A percentile compares a stretch with the other conserved stretches of the same genome.
Conservation (phyloP, 1,140 invertebrate species). For the Heliothis virescens region DNA sequence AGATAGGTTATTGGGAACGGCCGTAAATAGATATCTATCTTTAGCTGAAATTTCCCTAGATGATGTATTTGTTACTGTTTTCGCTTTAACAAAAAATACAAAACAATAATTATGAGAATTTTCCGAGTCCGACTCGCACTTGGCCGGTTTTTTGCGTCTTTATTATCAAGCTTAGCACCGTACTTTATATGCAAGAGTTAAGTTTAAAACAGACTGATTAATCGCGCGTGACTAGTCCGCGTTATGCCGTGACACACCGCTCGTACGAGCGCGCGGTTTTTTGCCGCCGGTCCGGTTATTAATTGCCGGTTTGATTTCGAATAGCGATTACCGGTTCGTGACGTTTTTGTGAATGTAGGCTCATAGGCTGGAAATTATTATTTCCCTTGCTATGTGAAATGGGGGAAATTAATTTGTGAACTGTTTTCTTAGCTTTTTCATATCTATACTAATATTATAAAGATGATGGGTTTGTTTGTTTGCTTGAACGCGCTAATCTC, state of each 20-base stretch:
- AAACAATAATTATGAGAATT: no score
- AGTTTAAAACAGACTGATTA: constrained; percentile 1
- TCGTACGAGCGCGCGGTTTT: not conserved
- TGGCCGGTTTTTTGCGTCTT: no score
- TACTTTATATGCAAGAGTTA: not conserved
- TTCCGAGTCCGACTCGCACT: no score
- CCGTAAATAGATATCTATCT: no score
- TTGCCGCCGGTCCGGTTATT: constrained; percentile 1
- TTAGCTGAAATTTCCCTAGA: no score
- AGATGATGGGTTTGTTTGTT: no score
- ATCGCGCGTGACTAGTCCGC: constrained; percentile 16
- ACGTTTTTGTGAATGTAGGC: not conserved
- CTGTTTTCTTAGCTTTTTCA: no score
- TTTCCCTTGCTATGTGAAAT: not conserved
- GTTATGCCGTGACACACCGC: constrained; percentile 2
- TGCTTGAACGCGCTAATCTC: no score
- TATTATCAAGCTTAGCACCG: not conserved
- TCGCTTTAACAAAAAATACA: no score
- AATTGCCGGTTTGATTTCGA: constrained; percentile 1
- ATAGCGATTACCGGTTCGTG: not conserved
- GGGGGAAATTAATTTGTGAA: not conserved
- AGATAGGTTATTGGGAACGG: no score
- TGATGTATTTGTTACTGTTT: no score
- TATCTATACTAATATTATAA: no score
- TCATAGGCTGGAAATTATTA: not conserved